phyloP scores from a whole-genome alignment of 2,888 invertebrate genomes.

The Zygothrica quintamaculata region DNA sequence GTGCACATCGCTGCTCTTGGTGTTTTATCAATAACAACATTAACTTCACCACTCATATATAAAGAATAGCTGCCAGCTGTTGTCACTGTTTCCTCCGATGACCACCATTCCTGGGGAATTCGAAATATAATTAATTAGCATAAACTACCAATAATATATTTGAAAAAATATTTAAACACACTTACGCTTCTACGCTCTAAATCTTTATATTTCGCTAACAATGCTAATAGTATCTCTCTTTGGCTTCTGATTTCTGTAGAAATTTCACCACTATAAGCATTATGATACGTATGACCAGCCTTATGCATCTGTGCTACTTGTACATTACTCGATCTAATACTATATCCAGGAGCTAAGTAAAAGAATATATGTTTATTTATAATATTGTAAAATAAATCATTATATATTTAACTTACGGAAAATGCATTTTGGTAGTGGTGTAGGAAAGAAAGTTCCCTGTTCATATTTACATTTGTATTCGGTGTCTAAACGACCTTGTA shows the following conservation, averaged over 20 bases:
- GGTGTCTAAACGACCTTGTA: slow-evolving; percentile 87
- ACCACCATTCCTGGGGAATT: slow-evolving; percentile 80
- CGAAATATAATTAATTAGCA: too few relatives aligned
- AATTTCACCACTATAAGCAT: slow-evolving; percentile 51
- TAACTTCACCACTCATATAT: slow-evolving; percentile 74
- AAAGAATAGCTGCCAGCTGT: slow-evolving; percentile 76
- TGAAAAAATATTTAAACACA: slow-evolving; percentile 1
- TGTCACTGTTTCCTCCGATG: slow-evolving; percentile 78
- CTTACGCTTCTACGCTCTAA: slow-evolving; percentile 71
- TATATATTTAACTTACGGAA: slow-evolving; percentile 87
- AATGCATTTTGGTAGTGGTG: slow-evolving; percentile 90
- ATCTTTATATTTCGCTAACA: slow-evolving; percentile 75
- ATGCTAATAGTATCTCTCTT: slow-evolving; percentile 64
- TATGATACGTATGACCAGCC: slow-evolving; percentile 41
- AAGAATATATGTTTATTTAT: background rate
- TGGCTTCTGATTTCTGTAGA: slow-evolving; percentile 64
- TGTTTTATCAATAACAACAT: slow-evolving; percentile 75
- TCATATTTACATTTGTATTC: slow-evolving; percentile 89
- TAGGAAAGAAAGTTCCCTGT: slow-evolving; percentile 88
- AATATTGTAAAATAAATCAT: too few relatives aligned
- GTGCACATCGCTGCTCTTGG: slow-evolving; percentile 90
- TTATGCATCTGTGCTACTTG: slow-evolving; percentile 30
- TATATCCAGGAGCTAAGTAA: slow-evolving; percentile 70
- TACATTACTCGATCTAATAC: slow-evolving; percentile 43
- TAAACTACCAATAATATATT: too few relatives aligned